A percentile compares a stretch with the other conserved stretches of the same genome.
Evolutionary conservation across 2,888 invertebrate genomes (phyloP).

Genomic region (Laothoe populi): DNA sequence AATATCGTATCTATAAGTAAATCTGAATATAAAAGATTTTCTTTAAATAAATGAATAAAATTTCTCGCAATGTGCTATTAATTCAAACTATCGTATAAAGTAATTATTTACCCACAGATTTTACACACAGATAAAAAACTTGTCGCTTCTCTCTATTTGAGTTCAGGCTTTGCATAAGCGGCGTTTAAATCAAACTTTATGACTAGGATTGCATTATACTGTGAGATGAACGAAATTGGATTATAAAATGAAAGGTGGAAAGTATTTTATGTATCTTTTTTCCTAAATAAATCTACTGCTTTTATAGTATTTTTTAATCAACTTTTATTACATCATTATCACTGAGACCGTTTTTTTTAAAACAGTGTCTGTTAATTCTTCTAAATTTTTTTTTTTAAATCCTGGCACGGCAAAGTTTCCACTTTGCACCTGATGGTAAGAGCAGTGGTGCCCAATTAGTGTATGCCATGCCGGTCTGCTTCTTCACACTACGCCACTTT

Average conservation of each 20-base stretch:
- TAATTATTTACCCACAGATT: conserved; percentile 8
- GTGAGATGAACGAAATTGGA: conserved; percentile 56
- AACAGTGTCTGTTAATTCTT: not conserved
- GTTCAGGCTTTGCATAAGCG: conserved; percentile 50
- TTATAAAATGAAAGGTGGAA: conserved; percentile 46
- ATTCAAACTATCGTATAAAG: not conserved
- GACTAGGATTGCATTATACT: conserved; percentile 60
- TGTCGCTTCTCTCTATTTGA: conserved; percentile 43
- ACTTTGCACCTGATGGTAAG: too few relatives aligned
- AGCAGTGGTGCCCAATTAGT: too few relatives aligned
- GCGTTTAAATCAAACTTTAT: conserved; percentile 59
- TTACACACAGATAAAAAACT: conserved; percentile 34
- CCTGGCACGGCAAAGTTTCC: too few relatives aligned
- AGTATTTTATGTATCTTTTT: conserved; percentile 3
- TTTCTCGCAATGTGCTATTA: not conserved
- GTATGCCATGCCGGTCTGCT: too few relatives aligned
- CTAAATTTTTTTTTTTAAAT: not conserved
- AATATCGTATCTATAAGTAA: too few relatives aligned
- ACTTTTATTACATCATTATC: conserved; percentile 8
- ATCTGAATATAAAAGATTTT: too few relatives aligned
- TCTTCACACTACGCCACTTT: too few relatives aligned
- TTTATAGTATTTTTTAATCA: conserved; percentile 17
- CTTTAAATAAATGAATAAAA: too few relatives aligned
- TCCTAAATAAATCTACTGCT: conserved; percentile 13
- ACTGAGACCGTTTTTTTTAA: too few relatives aligned